Evolutionary conservation across 1,140 invertebrate species (phyloP).

Genomic region (Gonatopus flavifemur): DNA sequence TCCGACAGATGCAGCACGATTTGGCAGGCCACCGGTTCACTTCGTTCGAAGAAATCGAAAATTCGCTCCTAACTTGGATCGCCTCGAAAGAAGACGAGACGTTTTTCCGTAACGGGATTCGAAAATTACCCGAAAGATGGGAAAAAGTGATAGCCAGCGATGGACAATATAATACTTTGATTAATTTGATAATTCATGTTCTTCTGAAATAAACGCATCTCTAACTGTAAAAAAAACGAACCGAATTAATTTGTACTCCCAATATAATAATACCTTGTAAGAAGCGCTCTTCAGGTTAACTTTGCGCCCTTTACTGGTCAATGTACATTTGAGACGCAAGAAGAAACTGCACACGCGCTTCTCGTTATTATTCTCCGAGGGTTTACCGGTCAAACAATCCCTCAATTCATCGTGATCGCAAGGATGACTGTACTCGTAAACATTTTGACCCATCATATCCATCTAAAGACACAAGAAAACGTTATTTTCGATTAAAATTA

Average conservation of each 20-base stretch:
- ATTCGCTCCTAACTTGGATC: too few species aligned
- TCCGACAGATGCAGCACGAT: too few species aligned
- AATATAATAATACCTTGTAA: constrained; percentile 75
- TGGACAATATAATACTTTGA: too few species aligned
- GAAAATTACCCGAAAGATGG: too few species aligned
- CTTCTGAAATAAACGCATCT: too few species aligned
- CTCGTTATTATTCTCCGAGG: constrained; percentile 45
- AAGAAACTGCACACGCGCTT: constrained; percentile 67
- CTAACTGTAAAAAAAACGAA: neutral
- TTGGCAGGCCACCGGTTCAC: too few species aligned
- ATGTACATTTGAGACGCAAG: constrained; percentile 86
- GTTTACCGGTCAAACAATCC: constrained; percentile 70
- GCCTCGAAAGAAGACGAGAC: too few species aligned
- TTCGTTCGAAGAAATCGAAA: too few species aligned
- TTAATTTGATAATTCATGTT: too few species aligned
- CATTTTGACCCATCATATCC: constrained; percentile 90
- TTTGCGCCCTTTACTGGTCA: constrained; percentile 86
- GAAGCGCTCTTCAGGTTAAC: constrained; percentile 90
- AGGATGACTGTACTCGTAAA: constrained; percentile 92
- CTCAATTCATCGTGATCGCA: constrained; percentile 93
- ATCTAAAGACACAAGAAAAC: constrained; percentile 65
- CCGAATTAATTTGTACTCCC: neutral
- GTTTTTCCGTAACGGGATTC: too few species aligned
- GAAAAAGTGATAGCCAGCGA: too few species aligned
- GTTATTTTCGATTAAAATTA: neutral